These are phyloP conservation scores for Cynopterus brachyotis DNA, from an alignment of 2,113 vertebrate genomes.

Conservation along the genomic window DNA sequence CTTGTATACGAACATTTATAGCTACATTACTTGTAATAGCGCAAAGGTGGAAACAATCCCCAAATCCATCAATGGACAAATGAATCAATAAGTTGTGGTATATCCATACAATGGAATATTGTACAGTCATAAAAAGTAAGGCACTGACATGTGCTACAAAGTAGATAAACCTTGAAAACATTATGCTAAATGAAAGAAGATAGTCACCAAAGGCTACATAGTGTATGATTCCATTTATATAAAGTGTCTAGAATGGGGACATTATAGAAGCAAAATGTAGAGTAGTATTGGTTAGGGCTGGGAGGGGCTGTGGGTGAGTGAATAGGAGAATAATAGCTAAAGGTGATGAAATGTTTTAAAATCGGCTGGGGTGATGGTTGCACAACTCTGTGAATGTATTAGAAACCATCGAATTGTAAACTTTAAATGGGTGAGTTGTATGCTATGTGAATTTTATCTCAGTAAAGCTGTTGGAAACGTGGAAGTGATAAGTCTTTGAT, in stretches of 20 bases:
- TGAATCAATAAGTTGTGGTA: background rate
- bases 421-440: background rate
- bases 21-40: background rate
- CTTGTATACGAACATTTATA: background rate
- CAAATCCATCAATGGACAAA: background rate
- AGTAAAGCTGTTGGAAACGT: background rate
- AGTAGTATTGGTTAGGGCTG: background rate
- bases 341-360: background rate
- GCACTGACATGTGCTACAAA: too few species aligned
- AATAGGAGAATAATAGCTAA: background rate
- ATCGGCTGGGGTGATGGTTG: background rate
- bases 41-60: background rate
- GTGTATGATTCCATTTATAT: background rate
- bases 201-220: background rate
- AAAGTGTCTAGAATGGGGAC: background rate
- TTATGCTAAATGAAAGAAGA: background rate
- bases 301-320: rapidly evolving
- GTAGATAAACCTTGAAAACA: background rate
- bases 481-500: background rate
- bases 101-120: background rate
- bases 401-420: background rate
- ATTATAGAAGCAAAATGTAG: background rate
- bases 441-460: background rate
- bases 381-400: background rate
- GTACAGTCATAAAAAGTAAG: background rate